These are phyloP conservation scores for Epizoanthus ramosus DNA, from an alignment of 92 coral and sea anemone species.

Conservation along the genomic window DNA sequence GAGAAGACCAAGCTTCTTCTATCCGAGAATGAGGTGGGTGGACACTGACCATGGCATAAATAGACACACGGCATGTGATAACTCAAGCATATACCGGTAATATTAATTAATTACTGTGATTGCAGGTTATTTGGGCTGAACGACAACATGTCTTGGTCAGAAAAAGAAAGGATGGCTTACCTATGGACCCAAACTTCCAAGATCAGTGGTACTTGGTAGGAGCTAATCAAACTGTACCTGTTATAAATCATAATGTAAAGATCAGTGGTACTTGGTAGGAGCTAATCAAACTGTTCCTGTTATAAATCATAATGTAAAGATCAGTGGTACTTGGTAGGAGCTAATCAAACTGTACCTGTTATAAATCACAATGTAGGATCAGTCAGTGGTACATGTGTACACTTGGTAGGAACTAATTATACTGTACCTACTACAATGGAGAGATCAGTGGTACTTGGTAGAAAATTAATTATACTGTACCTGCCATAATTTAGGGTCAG, in stretches of 20 bases:
- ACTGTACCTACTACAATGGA: too few species aligned
- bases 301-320: not conserved
- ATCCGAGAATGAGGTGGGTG: conserved; percentile 82
- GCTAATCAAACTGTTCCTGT: not conserved
- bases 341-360: not conserved
- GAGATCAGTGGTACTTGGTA: too few species aligned
- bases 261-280: too few species aligned
- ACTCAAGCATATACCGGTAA: not conserved
- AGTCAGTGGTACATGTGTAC: conserved; percentile 12
- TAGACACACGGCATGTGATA: not conserved
- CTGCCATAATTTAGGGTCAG: too few species aligned
- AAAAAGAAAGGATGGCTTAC: conserved; percentile 83
- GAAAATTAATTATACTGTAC: too few species aligned
- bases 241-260: not conserved
- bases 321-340: too few species aligned
- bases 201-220: conserved; percentile 99
- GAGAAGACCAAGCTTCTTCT: conserved; percentile 84
- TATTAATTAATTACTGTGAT: not conserved
- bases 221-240: not conserved
- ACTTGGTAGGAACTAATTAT: too few species aligned
- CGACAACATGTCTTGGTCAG: conserved; percentile 89
- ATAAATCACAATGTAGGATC: conserved; percentile 19
- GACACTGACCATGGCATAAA: not conserved
- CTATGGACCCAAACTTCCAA: conserved; percentile 88
- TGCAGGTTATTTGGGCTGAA: conserved; percentile 94